phyloP scores from a whole-genome alignment of 2,797 vertebrate species.

The Ctenosaura bakeri region DNA sequence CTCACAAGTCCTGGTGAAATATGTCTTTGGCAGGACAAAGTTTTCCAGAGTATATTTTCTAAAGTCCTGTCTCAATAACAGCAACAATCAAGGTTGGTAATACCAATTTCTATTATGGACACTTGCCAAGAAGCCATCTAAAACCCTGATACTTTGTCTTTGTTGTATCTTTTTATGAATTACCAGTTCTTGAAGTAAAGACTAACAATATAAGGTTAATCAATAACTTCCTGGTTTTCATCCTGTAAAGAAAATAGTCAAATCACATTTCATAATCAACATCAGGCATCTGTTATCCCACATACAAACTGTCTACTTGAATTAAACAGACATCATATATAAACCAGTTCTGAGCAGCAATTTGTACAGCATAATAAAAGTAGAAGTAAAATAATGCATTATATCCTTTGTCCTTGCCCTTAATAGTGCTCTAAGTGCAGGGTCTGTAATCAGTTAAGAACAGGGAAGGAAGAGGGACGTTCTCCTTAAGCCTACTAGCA shows the following conservation, averaged over 20 bases:
- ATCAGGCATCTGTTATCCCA: neutral
- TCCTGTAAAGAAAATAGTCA: neutral
- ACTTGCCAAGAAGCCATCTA: neutral
- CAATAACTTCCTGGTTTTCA: no score
- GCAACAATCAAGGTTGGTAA: conserved; percentile 16
- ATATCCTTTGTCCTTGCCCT: neutral
- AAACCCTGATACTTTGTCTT: neutral
- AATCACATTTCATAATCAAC: neutral
- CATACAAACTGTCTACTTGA: neutral
- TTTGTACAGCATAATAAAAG: neutral
- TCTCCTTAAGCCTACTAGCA: neutral
- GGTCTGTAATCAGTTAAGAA: neutral
- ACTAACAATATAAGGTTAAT: neutral
- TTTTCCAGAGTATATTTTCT: conserved; percentile 48
- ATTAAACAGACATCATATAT: neutral
- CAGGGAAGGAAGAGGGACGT: neutral
- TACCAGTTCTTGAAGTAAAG: neutral
- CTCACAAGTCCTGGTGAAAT: conserved; percentile 57
- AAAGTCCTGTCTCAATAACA: conserved; percentile 2
- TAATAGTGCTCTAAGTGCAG: neutral
- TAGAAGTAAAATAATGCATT: neutral
- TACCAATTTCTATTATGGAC: conserved; percentile 13
- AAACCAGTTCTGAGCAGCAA: neutral
- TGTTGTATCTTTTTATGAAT: neutral
- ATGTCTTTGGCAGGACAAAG: conserved; percentile 43